Evolutionary conservation across 2,888 invertebrate genomes (phyloP), one percentile per base, ranked within the genome.

Genomic region (Troides oblongomaculatus): DNA sequence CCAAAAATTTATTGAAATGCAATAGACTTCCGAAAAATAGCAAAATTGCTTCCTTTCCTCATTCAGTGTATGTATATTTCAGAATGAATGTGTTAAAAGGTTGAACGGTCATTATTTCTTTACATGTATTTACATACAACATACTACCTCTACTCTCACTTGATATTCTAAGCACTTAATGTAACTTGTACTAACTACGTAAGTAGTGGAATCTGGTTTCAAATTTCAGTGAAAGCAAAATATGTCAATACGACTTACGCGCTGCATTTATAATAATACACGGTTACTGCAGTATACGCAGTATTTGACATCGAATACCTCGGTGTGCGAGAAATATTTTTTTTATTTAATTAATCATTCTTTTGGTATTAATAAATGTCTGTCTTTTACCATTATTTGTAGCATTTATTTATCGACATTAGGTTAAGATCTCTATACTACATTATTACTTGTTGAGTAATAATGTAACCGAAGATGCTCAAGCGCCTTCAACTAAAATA

Each of bases 151-250:
- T 53, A 53, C 53, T 53, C 53, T n/a, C 25, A 2, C 60, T 66
- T 60, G 17, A 60, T 30, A 60, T 18, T 60, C n/a, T 60, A n/a
- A 60, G 58, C 25, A 25, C 23, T 23, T 39, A 46, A 36, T 60
- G 36, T 30, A 60, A 61, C 60, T 66, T 21, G n/a, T 12, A 53
- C 7, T 53, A 58, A 53, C n/a, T 60, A 58, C 14, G 23, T 21
- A n/a, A 64, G 56, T 25, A 18, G 25, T 66, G 60, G 21, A 60
- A 58, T 25, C n/a, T 30, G 66, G 66, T 66, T 66, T 66, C 36
- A 50, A 7, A 66, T 66, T 60, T 60, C 66, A 66, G 66, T 60
- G 66, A 66, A 66, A 60, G 66, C 39, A 60, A 60, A 60, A 59
- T 25, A 23, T 53, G n/a, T 53, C n/a, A 53, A 53, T 53, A 53